Conservation (phyloP, 2,113 vertebrate genomes). For the Microtus pennsylvanicus region DNA sequence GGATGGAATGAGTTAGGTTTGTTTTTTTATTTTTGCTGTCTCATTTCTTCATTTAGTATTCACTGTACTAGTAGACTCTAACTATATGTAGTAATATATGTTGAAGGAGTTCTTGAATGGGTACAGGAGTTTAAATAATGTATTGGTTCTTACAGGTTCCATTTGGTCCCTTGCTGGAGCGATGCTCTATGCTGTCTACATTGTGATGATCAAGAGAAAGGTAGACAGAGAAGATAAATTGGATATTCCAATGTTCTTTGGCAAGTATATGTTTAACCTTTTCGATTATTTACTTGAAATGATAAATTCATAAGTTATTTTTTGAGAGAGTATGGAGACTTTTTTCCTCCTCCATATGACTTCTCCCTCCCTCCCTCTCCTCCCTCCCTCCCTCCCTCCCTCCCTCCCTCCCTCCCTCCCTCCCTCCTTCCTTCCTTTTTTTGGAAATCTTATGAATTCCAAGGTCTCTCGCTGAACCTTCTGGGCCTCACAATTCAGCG, state of each 20-base stretch:
- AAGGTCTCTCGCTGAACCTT: not conserved
- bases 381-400: too few species aligned
- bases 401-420: too few species aligned
- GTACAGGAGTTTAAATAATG: not conserved
- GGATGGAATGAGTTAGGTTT: not conserved
- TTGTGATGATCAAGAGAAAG: slow-evolving; percentile 98
- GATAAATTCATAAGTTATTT: not conserved
- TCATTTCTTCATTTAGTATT: slow-evolving; percentile 17
- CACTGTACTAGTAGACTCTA: slow-evolving; percentile 22
- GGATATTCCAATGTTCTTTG: slow-evolving; percentile 99
- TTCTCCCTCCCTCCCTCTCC: too few species aligned
- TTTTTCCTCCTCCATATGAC: not conserved
- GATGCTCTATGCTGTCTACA: slow-evolving; percentile 95
- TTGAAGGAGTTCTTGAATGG: slow-evolving; percentile 17
- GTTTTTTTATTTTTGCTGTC: slow-evolving; percentile 33
- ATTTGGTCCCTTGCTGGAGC: slow-evolving; percentile 97
- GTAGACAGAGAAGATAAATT: slow-evolving; percentile 97
- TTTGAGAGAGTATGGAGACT: not conserved
- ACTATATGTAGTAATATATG: not conserved
- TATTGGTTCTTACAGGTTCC: slow-evolving; percentile 87
- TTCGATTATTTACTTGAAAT: slow-evolving; percentile 29
- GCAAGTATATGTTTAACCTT: slow-evolving; percentile 85
- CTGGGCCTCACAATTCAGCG: not conserved
- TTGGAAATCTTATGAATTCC: not conserved
- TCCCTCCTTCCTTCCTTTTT: too few species aligned